phyloP scores from a whole-genome alignment of 2,888 invertebrate genomes.

The Himalopsyche japonica region DNA sequence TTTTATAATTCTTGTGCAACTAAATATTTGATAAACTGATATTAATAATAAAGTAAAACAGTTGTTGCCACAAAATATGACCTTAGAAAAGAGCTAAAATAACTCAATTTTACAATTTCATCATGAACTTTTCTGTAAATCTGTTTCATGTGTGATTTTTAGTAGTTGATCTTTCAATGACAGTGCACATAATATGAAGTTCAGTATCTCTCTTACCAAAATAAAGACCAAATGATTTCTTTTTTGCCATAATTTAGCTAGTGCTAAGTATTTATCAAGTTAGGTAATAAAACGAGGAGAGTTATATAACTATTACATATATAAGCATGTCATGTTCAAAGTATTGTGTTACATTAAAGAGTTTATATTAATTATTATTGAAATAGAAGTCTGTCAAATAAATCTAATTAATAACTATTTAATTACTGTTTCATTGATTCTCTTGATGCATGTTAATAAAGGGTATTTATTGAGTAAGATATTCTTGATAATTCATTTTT shows the following conservation, averaged over 20 bases:
- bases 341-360: conserved; percentile 27
- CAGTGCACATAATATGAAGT: not conserved
- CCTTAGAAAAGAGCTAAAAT: too few species aligned
- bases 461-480: too few species aligned
- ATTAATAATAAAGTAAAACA: too few species aligned
- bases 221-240: conserved; percentile 1
- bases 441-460: too few species aligned
- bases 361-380: conserved; percentile 26
- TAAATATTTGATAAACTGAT: too few species aligned
- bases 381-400: conserved; percentile 28
- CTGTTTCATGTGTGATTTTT: too few species aligned
- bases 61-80: too few species aligned
- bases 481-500: too few species aligned
- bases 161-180: too few species aligned
- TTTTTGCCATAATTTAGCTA: conserved; percentile 11
- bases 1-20: too few species aligned
- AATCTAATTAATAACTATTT: conserved; percentile 19
- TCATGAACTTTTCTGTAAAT: too few species aligned
- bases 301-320: not conserved
- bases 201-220: not conserved
- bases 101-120: too few species aligned
- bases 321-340: conserved; percentile 23
- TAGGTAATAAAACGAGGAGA: not conserved
- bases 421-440: not conserved
- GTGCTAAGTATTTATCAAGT: conserved; percentile 17